Evolutionary conservation across 2,113 vertebrate genomes (phyloP), one percentile per base, ranked within the genome.

Genomic region (human): DNA sequence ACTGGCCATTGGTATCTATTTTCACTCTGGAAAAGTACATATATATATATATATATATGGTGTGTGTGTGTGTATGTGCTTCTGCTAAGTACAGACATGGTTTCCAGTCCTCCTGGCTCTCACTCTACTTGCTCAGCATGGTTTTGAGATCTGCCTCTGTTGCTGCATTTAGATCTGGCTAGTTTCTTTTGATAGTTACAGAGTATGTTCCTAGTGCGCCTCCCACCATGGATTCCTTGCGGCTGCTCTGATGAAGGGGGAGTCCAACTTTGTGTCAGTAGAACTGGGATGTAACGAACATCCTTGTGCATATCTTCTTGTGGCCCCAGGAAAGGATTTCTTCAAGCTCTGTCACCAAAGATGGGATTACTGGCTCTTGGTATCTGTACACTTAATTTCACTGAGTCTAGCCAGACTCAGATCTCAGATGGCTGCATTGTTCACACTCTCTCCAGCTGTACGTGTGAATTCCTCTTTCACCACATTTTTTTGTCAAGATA

Each of bases 201-300:
- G n/a, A 61, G 8, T 40, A 22, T 61, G 11, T 78, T 86, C 32
- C 52, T n/a, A 7, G 18, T 38, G 55, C 27, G 40, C 40, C 22
- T 82, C 64, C 70, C 10, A 32, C 87, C 43, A 8, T 0, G 0
- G 12, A 35, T 3, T 50, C 12, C 79, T 81, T 64, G 13, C 8
- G 68, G 64, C 23, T 68, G 27, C 70, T 57, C 23, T 18, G 27
- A 7, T n/a, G 90, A 73, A 13, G 61, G 30, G 27, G 6, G 5
- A 5, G 1, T 17, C 30, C 38, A 13, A 50, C 55, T 32, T 13
- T 7, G 23, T 66, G 35, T 79, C 72, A 23, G 18, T 9, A 0
- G 5, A 2, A 13, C 35, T 5, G 55, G 93, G 12, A 43, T 0
- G 5, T 61, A 6, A 0, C 17, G 50, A n/a, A 30, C 14, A 18